phyloP scores from a whole-genome alignment of 2,888 invertebrate genomes.

The Nymphalis polychloros region DNA sequence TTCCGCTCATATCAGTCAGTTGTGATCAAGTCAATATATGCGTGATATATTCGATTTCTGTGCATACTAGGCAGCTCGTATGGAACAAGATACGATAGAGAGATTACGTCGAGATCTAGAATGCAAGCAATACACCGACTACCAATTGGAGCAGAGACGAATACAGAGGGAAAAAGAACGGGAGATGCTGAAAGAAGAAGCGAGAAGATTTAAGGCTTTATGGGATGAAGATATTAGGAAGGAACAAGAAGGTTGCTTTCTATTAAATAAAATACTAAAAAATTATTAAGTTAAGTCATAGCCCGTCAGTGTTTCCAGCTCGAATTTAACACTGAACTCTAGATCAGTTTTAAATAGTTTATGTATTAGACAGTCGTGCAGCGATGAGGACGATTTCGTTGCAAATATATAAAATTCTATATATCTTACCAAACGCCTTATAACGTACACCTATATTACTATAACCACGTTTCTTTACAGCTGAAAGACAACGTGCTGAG shows the following conservation, averaged over 20 bases:
- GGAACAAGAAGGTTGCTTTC: slow-evolving; percentile 59
- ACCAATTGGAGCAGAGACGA: slow-evolving; percentile 52
- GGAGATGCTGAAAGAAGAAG: slow-evolving; percentile 59
- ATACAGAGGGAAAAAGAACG: slow-evolving; percentile 54
- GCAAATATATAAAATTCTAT: too few relatives aligned
- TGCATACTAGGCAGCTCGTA: slow-evolving; percentile 68
- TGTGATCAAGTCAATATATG: too few relatives aligned
- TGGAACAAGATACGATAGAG: slow-evolving; percentile 76
- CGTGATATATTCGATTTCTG: background rate
- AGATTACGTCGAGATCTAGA: slow-evolving; percentile 62
- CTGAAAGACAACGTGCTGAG: slow-evolving; percentile 47
- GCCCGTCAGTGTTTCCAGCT: too few relatives aligned
- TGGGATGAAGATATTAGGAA: slow-evolving; percentile 60
- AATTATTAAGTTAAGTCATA: too few relatives aligned
- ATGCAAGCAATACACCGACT: slow-evolving; percentile 54
- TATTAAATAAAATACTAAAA: too few relatives aligned
- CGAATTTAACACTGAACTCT: too few relatives aligned
- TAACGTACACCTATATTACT: too few relatives aligned
- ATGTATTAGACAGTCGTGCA: too few relatives aligned
- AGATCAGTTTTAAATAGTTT: too few relatives aligned
- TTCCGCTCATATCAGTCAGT: too few relatives aligned
- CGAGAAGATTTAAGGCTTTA: slow-evolving; percentile 51
- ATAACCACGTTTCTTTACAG: slow-evolving; percentile 39
- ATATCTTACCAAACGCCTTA: too few relatives aligned
- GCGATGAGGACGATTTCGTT: too few relatives aligned